Base-by-base conservation (phyloP, 2,888 invertebrate genomes). In the Tuberolachnus salignus region DNA sequence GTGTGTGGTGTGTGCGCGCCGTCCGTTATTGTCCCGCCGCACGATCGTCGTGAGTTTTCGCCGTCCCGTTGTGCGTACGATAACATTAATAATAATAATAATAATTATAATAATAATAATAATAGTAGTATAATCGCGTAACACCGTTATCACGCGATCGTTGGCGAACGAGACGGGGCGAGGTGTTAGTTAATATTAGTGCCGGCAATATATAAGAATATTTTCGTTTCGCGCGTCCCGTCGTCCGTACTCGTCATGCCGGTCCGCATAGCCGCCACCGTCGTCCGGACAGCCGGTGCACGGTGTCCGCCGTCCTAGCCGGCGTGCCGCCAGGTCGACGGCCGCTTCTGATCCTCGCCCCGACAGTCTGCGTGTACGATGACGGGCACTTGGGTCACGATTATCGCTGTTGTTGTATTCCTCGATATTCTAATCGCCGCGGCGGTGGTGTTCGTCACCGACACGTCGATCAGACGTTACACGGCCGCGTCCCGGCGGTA, bases 361-460 rank as follows among this genome's bases (percentile, higher is more conserved):
- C 34, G 51, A 19, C 23, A 11, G 23, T 19, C 34, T 34, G n/a
- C 63, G 73, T 42, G 34, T 34, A 34, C 34, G 64, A 74, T 74
- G 73, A 74, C 63, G 63, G 63, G 51, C 21, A 8, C n/a, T n/a
- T n/a, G n/a, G n/a, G n/a, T n/a, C 73, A 46, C 71, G 57, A 3
- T 10, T 14, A 14, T 34, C 1, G 71, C 21, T 19, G 46, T n/a
- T 10, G 70, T 16, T 49, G 46, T 19, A 4, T 34, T 6, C 34
- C 34, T 34, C 34, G 34, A 4, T 6, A 6, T 6, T 34, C 6
- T 6, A 34, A 6, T 4, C 19, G 53, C 53, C n/a, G 71, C 13
- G 13, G 44, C 16, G 19, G 44, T 59, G 59, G n/a, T 19, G 49
- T 26, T 19, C 44, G 21, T 46, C n/a, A 19, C 23, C 59, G 34